Percentiles rank a stretch among this genome's conserved stretches.
phyloP scores from a whole-genome alignment of 2,888 invertebrate species.

The Euphydryas editha region DNA sequence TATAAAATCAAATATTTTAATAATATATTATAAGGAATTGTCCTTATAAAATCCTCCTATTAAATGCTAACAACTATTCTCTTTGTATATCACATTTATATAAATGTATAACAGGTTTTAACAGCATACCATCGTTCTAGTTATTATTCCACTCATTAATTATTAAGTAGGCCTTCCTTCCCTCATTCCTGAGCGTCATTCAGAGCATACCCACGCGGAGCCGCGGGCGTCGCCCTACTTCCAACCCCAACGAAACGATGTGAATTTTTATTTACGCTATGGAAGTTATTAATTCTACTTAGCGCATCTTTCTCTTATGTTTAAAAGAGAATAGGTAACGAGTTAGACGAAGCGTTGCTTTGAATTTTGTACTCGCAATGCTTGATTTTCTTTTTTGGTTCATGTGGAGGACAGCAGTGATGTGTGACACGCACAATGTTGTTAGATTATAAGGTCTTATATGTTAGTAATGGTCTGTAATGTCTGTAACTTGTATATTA shows the following conservation, averaged over 20 bases:
- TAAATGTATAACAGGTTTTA: background rate
- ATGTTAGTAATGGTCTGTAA: no score
- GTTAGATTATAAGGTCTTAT: no score
- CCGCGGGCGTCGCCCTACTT: constrained; percentile 11
- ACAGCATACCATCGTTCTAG: background rate
- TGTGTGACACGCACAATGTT: no score
- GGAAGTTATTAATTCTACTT: background rate
- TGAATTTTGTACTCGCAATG: background rate
- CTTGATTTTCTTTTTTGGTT: background rate
- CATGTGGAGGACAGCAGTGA: background rate
- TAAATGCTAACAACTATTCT: no score
- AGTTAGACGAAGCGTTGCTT: background rate
- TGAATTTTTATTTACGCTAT: background rate
- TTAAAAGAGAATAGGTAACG: background rate
- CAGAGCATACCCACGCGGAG: background rate
- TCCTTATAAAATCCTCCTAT: no score
- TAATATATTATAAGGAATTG: no score
- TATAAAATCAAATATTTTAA: no score
- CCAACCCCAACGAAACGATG: constrained; percentile 1
- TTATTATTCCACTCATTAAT: constrained; percentile 6
- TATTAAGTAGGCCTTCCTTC: background rate
- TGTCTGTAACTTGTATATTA: no score
- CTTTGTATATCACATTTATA: background rate
- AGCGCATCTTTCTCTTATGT: constrained; percentile 1
- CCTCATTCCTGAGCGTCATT: constrained; percentile 3